phyloP scores from a whole-genome alignment of 2,888 invertebrate species.

The Allygus modestus region DNA sequence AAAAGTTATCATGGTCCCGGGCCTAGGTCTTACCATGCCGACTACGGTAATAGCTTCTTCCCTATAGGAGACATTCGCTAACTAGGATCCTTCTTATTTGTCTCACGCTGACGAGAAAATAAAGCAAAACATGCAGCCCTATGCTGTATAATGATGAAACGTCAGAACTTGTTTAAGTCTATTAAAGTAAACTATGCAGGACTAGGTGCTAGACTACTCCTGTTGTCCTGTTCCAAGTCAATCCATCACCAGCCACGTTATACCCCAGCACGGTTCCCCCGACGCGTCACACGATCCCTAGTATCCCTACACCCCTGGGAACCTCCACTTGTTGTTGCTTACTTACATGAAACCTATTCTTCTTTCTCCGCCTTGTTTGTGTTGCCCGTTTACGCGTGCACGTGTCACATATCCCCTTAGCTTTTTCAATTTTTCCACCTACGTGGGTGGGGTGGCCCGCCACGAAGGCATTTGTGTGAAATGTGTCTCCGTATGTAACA shows the following conservation, averaged over 20 bases:
- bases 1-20: no score
- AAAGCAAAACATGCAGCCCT: no score
- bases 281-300: background rate
- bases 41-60: no score
- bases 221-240: background rate
- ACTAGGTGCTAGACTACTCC: background rate
- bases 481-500: background rate
- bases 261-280: background rate
- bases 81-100: no score
- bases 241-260: background rate
- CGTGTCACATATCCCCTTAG: constrained; percentile 9
- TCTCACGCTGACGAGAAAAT: no score
- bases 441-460: background rate
- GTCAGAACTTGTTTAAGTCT: no score
- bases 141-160: no score
- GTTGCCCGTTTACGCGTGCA: constrained; percentile 6
- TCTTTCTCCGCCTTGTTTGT: constrained; percentile 3
- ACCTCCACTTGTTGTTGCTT: constrained; percentile 9
- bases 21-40: no score
- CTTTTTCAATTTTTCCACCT: constrained; percentile 6
- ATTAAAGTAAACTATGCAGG: no score
- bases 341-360: background rate
- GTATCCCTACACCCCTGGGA: constrained; percentile 4
- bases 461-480: background rate
- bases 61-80: no score